phyloP scores from a whole-genome alignment of 2,888 invertebrate species.

The Orthonevra nobilis region DNA sequence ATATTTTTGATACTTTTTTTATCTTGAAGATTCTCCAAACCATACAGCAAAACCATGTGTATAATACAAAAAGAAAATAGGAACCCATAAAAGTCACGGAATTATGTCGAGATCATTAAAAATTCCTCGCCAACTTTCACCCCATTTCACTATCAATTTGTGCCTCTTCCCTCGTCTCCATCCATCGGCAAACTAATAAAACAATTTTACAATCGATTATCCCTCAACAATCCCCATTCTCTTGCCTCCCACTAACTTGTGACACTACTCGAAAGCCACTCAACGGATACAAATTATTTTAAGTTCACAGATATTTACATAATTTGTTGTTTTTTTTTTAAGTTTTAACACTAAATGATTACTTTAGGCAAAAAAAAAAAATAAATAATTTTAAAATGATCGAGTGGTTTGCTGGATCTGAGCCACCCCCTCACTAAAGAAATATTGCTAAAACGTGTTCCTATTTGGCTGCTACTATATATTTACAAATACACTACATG shows the following conservation, averaged over 20 bases:
- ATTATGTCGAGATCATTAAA: constrained; percentile 47
- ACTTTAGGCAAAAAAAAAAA: not conserved
- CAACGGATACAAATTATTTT: too few relatives aligned
- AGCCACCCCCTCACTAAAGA: not conserved
- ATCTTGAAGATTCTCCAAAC: constrained; percentile 18
- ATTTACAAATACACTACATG: constrained; percentile 2
- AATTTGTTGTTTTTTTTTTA: constrained; percentile 56
- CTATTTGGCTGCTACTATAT: constrained; percentile 25
- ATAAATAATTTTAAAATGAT: not conserved
- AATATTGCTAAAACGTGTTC: constrained; percentile 30
- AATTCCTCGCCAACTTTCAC: constrained; percentile 24
- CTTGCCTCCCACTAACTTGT: constrained; percentile 9
- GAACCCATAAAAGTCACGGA: constrained; percentile 30
- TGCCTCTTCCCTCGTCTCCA: not conserved
- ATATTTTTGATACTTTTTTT: constrained; percentile 42
- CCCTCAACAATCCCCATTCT: not conserved
- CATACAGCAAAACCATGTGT: constrained; percentile 11
- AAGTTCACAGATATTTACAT: too few relatives aligned
- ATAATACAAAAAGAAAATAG: too few relatives aligned
- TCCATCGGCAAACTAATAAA: constrained; percentile 11
- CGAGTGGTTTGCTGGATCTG: not conserved
- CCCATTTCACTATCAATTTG: constrained; percentile 37
- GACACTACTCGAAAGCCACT: too few relatives aligned
- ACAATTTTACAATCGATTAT: constrained; percentile 27
- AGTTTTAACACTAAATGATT: constrained; percentile 33